Percentiles rank a stretch among this genome's conserved stretches.
Evolutionary conservation across 2,797 vertebrate species (phyloP).

Genomic region (Hybognathus amarus): DNA sequence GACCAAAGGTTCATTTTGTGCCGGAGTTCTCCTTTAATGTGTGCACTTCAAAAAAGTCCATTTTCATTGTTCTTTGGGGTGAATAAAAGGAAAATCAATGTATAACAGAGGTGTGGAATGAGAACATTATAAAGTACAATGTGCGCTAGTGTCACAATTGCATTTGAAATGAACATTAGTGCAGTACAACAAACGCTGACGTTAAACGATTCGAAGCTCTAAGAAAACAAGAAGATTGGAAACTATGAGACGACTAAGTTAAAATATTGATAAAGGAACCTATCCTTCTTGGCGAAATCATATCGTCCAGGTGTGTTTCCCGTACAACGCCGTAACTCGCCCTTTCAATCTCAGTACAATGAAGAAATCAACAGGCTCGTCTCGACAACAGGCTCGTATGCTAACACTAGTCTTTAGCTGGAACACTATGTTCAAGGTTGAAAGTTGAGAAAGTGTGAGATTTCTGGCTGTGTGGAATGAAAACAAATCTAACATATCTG

Average conservation of each 20-base stretch:
- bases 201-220: background rate
- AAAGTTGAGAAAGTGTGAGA: constrained; percentile 36
- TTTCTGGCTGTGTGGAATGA: background rate
- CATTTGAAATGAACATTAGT: background rate
- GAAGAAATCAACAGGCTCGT: too few relatives aligned
- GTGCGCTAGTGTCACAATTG: background rate
- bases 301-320: too few relatives aligned
- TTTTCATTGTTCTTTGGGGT: background rate
- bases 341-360: too few relatives aligned
- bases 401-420: background rate
- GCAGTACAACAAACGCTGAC: background rate
- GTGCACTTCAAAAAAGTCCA: background rate
- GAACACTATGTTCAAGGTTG: constrained; percentile 2
- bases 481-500: constrained; percentile 1
- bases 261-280: background rate
- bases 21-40: too few relatives aligned
- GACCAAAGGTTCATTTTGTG: too few relatives aligned
- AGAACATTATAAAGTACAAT: background rate
- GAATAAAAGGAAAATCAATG: background rate
- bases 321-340: too few relatives aligned
- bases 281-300: background rate
- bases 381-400: too few relatives aligned
- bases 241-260: background rate
- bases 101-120: background rate
- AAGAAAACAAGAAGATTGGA: too few relatives aligned